phyloP scores from a whole-genome alignment of 2,888 invertebrate genomes.

The Apamea crenata region DNA sequence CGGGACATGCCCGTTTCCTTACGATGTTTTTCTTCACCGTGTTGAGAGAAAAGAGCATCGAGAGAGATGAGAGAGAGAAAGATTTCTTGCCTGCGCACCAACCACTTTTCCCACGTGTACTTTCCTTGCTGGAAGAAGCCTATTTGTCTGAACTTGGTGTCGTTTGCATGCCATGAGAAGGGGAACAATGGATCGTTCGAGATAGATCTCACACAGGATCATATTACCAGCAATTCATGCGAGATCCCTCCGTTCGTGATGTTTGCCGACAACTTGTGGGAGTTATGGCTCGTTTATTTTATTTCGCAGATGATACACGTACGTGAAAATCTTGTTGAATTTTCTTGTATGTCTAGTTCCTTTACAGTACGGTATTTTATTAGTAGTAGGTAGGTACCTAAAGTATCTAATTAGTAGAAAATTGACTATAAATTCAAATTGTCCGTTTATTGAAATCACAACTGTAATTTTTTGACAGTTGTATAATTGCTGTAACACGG shows the following conservation, averaged over 20 bases:
- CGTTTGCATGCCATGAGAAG: slow-evolving; percentile 44
- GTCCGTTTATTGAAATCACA: too few relatives aligned
- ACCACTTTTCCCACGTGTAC: background rate
- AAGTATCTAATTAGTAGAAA: too few relatives aligned
- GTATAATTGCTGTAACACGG: background rate
- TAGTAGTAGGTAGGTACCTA: background rate
- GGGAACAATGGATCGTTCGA: slow-evolving; percentile 57
- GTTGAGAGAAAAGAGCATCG: too few relatives aligned
- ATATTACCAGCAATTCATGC: slow-evolving; percentile 36
- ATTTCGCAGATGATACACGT: slow-evolving; percentile 14
- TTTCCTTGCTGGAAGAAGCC: slow-evolving; percentile 38
- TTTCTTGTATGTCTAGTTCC: background rate
- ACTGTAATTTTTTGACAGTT: background rate
- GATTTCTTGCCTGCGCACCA: background rate
- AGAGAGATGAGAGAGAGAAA: too few relatives aligned
- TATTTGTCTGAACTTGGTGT: slow-evolving; percentile 62
- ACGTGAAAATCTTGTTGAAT: background rate
- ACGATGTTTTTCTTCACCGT: background rate
- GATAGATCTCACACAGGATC: slow-evolving; percentile 42
- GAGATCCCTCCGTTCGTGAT: slow-evolving; percentile 18
- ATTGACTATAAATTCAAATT: background rate
- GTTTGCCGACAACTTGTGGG: slow-evolving; percentile 31
- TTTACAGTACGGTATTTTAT: background rate
- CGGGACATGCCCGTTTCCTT: background rate
- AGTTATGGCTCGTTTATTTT: slow-evolving; percentile 35